Evolutionary conservation across 2,113 vertebrate genomes (phyloP).

Genomic region (Oreotrochilus melanogaster): DNA sequence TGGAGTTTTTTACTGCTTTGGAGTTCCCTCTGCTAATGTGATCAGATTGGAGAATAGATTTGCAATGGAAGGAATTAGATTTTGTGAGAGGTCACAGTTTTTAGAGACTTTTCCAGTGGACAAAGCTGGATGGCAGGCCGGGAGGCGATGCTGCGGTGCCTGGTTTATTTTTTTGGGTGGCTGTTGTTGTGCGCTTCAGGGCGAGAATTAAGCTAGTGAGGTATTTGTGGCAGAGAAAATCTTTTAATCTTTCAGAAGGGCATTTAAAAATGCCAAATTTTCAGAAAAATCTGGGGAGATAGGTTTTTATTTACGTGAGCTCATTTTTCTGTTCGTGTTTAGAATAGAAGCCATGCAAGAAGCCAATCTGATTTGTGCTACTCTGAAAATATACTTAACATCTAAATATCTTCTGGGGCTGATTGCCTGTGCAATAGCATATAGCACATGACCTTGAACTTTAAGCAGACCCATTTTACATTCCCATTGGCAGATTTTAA

Average conservation of each 20-base stretch:
- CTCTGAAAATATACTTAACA: not conserved
- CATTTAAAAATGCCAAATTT: not conserved
- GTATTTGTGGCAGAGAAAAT: slow-evolving; percentile 13
- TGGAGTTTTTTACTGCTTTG: slow-evolving; percentile 82
- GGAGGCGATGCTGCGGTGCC: not conserved
- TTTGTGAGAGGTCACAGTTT: slow-evolving; percentile 67
- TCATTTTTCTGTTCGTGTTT: not conserved
- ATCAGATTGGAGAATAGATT: slow-evolving; percentile 77
- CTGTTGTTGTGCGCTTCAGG: not conserved
- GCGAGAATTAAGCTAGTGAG: not conserved
- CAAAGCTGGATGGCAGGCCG: not conserved
- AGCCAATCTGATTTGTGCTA: not conserved
- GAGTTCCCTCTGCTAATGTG: slow-evolving; percentile 84
- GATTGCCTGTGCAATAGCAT: not conserved
- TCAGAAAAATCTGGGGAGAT: slow-evolving; percentile 17
- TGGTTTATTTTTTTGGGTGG: slow-evolving; percentile 22
- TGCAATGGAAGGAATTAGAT: slow-evolving; percentile 66
- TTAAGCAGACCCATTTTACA: not conserved
- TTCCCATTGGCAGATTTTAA: not conserved
- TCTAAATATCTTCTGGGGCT: not conserved
- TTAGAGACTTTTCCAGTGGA: slow-evolving; percentile 21
- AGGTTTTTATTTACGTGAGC: not conserved
- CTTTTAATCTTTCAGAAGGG: slow-evolving; percentile 21
- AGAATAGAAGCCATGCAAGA: not conserved
- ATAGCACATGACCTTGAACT: slow-evolving; percentile 35